Conservation (phyloP, 2,888 invertebrate genomes). For the Disparrhopalites patrizii region DNA sequence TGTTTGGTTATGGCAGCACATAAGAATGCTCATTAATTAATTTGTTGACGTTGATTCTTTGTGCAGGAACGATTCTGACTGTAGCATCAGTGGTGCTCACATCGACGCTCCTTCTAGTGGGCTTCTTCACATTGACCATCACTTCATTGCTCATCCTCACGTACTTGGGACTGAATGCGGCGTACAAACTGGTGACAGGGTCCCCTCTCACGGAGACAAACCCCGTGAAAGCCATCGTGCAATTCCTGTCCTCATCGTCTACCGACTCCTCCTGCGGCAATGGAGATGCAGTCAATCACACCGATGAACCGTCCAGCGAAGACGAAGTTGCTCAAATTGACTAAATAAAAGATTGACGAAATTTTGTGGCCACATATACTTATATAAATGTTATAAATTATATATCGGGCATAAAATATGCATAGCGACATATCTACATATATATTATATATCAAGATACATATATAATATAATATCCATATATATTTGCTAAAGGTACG, state of each 20-base stretch:
- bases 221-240: conserved; percentile 9
- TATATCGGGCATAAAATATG: too few relatives aligned
- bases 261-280: neutral
- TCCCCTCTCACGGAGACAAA: conserved; percentile 14
- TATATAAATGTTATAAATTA: too few relatives aligned
- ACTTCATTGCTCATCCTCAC: conserved; percentile 33
- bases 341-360: too few relatives aligned
- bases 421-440: too few relatives aligned
- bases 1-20: too few relatives aligned
- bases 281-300: conserved; percentile 14
- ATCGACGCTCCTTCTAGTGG: conserved; percentile 35
- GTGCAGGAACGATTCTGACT: conserved; percentile 41
- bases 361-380: too few relatives aligned
- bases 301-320: neutral
- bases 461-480: too few relatives aligned
- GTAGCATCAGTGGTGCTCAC: conserved; percentile 38
- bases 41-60: neutral
- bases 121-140: conserved; percentile 37
- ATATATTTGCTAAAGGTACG: too few relatives aligned
- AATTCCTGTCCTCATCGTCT: neutral
- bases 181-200: conserved; percentile 26
- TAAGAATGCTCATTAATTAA: too few relatives aligned
- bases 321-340: neutral
- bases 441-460: too few relatives aligned
- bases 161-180: conserved; percentile 33